Conservation (phyloP, 1,140 invertebrate species). For the Pomacea maculata region DNA sequence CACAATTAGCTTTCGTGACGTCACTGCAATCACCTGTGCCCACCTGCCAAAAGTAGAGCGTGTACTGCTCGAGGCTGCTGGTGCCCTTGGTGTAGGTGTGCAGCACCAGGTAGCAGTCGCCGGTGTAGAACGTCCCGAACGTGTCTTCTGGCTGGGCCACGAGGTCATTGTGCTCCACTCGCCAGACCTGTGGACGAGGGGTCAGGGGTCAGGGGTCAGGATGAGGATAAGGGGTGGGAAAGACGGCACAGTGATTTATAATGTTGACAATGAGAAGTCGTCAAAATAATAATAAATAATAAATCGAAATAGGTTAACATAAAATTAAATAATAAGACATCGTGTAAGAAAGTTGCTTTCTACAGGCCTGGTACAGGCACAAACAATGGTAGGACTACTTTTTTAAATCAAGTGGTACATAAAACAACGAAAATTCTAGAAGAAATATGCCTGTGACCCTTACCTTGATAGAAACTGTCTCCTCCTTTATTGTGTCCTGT, state of each 20-base stretch:
- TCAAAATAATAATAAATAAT: background rate
- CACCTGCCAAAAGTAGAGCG: constrained; percentile 66
- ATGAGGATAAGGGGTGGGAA: background rate
- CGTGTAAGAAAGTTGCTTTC: background rate
- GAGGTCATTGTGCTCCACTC: constrained; percentile 45
- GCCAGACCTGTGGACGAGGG: constrained; percentile 41
- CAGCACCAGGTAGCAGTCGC: constrained; percentile 62
- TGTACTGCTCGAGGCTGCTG: constrained; percentile 31
- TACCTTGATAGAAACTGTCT: constrained; percentile 70
- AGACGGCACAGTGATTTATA: background rate
- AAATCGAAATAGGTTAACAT: background rate
- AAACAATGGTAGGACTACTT: background rate
- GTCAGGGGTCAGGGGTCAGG: background rate
- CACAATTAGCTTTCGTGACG: too few species aligned
- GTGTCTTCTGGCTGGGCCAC: constrained; percentile 37
- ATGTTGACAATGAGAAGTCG: background rate
- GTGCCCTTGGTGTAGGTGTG: constrained; percentile 37
- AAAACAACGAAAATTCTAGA: background rate
- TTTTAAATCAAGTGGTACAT: background rate
- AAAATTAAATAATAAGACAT: background rate
- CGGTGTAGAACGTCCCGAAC: constrained; percentile 55
- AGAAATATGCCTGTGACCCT: background rate
- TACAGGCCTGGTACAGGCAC: too few species aligned
- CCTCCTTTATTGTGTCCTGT: constrained; percentile 80
- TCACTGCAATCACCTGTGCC: constrained; percentile 28